Percentiles rank a stretch among this genome's conserved stretches.
Evolutionary conservation across 2,113 vertebrate species (phyloP).

Genomic region (Sorex fumeus): DNA sequence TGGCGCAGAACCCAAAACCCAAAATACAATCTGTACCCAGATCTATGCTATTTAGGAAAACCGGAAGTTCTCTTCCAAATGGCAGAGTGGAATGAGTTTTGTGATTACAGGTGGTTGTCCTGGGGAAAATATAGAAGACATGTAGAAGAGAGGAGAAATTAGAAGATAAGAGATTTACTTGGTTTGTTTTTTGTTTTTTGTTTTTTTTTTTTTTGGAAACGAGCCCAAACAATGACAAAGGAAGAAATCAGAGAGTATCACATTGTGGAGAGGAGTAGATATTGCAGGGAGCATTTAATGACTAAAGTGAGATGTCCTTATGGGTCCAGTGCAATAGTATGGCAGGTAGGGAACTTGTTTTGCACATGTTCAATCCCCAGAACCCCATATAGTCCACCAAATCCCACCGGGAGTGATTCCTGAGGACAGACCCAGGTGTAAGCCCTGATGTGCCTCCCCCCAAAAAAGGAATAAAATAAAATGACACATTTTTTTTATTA

Average conservation of each 20-base stretch:
- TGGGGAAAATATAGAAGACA: background rate
- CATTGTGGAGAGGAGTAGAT: background rate
- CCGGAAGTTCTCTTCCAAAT: background rate
- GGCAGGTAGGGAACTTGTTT: too few relatives aligned
- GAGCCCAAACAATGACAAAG: background rate
- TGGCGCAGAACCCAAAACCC: background rate
- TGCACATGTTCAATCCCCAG: too few relatives aligned
- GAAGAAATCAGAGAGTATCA: background rate
- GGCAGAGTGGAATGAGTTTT: too few relatives aligned
- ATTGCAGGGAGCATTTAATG: background rate
- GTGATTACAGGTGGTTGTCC: background rate
- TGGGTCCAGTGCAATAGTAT: too few relatives aligned
- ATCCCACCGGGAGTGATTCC: too few relatives aligned
- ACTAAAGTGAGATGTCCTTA: background rate
- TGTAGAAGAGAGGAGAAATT: background rate
- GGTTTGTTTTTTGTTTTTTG: too few relatives aligned
- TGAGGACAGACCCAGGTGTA: too few relatives aligned
- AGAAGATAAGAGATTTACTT: background rate
- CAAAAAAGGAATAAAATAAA: too few relatives aligned
- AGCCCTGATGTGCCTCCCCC: too few relatives aligned
- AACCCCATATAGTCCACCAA: too few relatives aligned
- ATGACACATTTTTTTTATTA: too few relatives aligned
- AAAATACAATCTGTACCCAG: background rate
- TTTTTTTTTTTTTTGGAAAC: background rate
- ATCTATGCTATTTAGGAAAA: background rate